Evolutionary conservation across 1,140 invertebrate species (phyloP), one percentile per base, ranked within the genome.

Genomic region (Eupristina koningsbergeri): DNA sequence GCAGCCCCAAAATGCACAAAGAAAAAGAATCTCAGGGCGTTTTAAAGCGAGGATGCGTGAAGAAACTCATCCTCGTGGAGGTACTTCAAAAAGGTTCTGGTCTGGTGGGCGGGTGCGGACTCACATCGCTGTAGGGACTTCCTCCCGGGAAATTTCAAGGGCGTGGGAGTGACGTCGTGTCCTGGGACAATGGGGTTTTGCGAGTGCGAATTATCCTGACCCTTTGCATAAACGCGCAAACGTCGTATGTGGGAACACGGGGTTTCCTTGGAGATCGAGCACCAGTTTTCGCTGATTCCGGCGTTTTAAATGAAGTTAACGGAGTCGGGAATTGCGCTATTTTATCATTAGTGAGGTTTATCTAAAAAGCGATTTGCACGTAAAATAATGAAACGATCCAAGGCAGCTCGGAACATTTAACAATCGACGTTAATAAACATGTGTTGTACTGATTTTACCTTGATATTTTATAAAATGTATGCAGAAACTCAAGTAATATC

Each of bases 91-190:
- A 53, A 26, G 45, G 83, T 73, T 83, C 76, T 77, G 75, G 86
- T 86, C 85, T 86, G 84, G 74, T 78, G 69, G 69, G 81, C 84
- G 74, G 53, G 19, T 50, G 47, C 47, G 47, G 47, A 15, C 9
- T 50, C 47, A 50, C 13, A 50, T 17, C 47, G 53, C 3, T 22
- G 50, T 58, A 58, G 53, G 53, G 22, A 58, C 53, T 58, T 58
- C 53, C 53, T 22, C 53, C 53, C 53, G 53, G 22, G 53, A 6
- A 22, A 3, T 58, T 22, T 83, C 85, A 86, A 87, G 86, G 86
- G 31, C 83, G 80, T 74, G 79, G 83, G 53, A 84, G 67, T 76
- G 36, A 36, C 13, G 22, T 7, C 26, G 53, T 3, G 53, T 26
- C 53, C 3, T 13, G 26, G 26, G 36, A 47, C 71, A 69, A 77